Evolutionary conservation across 2,797 vertebrate genomes (phyloP), one percentile per base, ranked within the genome.

Genomic region (Pipistrellus nathusii): DNA sequence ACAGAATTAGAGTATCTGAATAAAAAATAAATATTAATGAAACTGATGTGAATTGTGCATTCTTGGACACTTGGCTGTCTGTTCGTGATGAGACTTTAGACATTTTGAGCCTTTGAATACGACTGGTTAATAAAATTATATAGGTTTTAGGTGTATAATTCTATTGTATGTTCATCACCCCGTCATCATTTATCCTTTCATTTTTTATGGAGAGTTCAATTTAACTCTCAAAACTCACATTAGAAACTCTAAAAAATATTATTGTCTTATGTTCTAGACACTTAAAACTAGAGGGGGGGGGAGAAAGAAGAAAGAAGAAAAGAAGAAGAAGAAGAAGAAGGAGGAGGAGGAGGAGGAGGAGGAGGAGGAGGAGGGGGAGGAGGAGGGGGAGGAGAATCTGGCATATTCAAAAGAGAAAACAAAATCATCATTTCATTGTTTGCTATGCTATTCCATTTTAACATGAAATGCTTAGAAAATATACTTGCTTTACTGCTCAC

Each of bases 221-320:
- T 95, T 90, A 66, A 7, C 44, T 89, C 89, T 89, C 13, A 91
- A 86, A 85, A 73, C 23, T 35, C 44, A 68, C 30, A 77, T 21
- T 85, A 25, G 89, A 66, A 82, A 90, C 75, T 17, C 73, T 85
- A 6, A 92, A 81, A 17, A 5, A 73, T 72, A 84, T 44, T 93
- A 8, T 2, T 46, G 15, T 57, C 55, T 93, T 41, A 13, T 57
- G 8, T 90, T 93, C 30, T 66, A 91, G 89, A 82, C 55, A 93
- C 76, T 91, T 85, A 83, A n/a, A 51, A 18, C 4, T 62, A 81
- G 11, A 44, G 53, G 23, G 53, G 21, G 8, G 5, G 25, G n/a
- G 64, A 35, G 17, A 75, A 41, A 41, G 38, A 41, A 41, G 38
- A 41, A 41, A 41, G 38, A 41, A 41, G 38, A 41, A 41, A 41